Conservation (phyloP, 2,113 vertebrate species). For the Chaetorhynchus papuensis region DNA sequence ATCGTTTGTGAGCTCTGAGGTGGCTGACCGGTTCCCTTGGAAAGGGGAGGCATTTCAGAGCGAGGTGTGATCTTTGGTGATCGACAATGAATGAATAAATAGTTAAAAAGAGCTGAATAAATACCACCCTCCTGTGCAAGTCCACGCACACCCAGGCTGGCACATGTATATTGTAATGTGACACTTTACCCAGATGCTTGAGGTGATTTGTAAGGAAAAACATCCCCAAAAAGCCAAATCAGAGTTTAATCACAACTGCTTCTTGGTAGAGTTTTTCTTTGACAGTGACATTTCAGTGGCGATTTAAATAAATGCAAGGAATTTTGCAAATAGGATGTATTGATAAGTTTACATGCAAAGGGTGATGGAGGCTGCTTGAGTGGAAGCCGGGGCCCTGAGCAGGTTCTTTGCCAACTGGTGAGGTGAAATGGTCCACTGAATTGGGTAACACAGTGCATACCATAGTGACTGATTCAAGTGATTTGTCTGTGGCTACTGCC, state of each 20-base stretch:
- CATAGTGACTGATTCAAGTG: slow-evolving; percentile 65
- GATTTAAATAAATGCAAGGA: not conserved
- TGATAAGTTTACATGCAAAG: not conserved
- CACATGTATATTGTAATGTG: slow-evolving; percentile 13
- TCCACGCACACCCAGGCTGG: not conserved
- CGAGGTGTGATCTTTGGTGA: slow-evolving; percentile 11
- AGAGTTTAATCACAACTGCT: not conserved
- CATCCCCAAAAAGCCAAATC: not conserved
- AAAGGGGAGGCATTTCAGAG: slow-evolving; percentile 53
- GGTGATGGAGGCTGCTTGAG: not conserved
- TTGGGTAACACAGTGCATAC: slow-evolving; percentile 51
- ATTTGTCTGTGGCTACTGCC: slow-evolving; percentile 16
- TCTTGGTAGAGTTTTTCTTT: not conserved
- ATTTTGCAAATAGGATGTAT: not conserved
- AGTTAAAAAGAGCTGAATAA: slow-evolving; percentile 49
- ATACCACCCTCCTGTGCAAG: slow-evolving; percentile 33
- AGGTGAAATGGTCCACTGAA: slow-evolving; percentile 62
- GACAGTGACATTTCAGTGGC: not conserved
- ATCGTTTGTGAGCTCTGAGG: not conserved
- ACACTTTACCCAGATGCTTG: not conserved
- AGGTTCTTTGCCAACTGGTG: slow-evolving; percentile 49
- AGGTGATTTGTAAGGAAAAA: not conserved
- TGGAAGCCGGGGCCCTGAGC: slow-evolving; percentile 30
- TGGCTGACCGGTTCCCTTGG: slow-evolving; percentile 29
- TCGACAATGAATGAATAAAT: slow-evolving; percentile 61